phyloP scores from a whole-genome alignment of 2,113 vertebrate species.

The Triplophysa rosa region DNA sequence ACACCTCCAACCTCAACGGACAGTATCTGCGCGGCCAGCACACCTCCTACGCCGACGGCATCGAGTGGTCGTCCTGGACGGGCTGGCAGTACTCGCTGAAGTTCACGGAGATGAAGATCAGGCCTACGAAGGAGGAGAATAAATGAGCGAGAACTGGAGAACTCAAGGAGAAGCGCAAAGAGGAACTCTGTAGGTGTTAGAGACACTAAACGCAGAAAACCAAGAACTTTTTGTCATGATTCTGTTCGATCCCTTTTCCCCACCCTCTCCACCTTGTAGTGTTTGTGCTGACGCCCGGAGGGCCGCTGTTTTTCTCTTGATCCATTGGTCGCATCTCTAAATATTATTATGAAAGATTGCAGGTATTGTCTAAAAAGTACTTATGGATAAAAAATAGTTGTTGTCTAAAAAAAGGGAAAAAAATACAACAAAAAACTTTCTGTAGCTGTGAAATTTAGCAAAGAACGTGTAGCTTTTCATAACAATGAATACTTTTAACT shows the following conservation, averaged over 20 bases:
- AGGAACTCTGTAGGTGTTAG: constrained; percentile 39
- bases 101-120: constrained; percentile 94
- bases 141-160: constrained; percentile 55
- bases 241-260: constrained; percentile 11
- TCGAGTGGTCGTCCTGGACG: constrained; percentile 97
- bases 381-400: constrained; percentile 10
- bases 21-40: constrained; percentile 91
- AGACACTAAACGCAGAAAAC: constrained; percentile 44
- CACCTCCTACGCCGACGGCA: constrained; percentile 88
- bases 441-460: constrained; percentile 43
- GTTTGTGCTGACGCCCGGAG: constrained; percentile 20
- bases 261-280: constrained; percentile 15
- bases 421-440: background rate
- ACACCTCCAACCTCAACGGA: constrained; percentile 96
- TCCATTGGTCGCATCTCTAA: constrained; percentile 38
- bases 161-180: background rate
- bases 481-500: constrained; percentile 21
- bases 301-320: constrained; percentile 35
- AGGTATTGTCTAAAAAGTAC: constrained; percentile 33
- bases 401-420: constrained; percentile 14
- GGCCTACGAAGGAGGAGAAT: constrained; percentile 79
- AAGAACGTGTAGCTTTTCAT: constrained; percentile 44
- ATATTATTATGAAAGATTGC: constrained; percentile 42
- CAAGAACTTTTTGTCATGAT: constrained; percentile 20
- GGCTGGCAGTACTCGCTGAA: constrained; percentile 96